Evolutionary conservation across 2,888 invertebrate genomes (phyloP), one percentile per base, ranked within the genome.

Genomic region (Mimachlamys varia): DNA sequence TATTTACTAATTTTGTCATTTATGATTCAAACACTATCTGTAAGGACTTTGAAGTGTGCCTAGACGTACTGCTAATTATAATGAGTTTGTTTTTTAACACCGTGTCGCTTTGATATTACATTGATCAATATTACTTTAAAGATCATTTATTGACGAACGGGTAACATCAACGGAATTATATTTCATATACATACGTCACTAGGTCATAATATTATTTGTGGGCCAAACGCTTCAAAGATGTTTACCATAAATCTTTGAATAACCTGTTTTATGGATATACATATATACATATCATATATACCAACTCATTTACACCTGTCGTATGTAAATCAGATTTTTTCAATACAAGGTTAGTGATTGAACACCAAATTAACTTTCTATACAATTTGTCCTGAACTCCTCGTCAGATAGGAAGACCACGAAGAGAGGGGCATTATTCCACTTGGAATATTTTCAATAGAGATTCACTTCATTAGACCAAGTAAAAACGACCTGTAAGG

Each of bases 381-480:
- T 76, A 76, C 76, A 76, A 76, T 33, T 33, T 76, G 76, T 76
- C 76, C 76, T 76, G 76, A 76, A 27, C 76, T 76, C 76, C 76
- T 19, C 0, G 76, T 13, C 76, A 76, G 27, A 76, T 27, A 33
- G 12, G 22, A 33, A 76, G 33, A 15, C 76, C 22, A 22, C 7
- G 76, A 76, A 13, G 76, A 76, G 76, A 76, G 76, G 33, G 5
- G 33, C 27, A 33, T 76, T 76, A 7, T 76, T 76, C 76, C 76
- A 76, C 22, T 13, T 76, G 76, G 15, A 27, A 27, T 76, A 76
- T 27, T 33, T 76, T 76, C 76, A 76, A 76, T 76, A 15, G 76
- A 76, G 76, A 76, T 33, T 12, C 76, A 76, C 76, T 76, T 76
- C 76, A 76, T 76, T 76, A 76, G 76, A 76, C 27, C 12, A 33